Percentiles rank a stretch among this genome's conserved stretches.
phyloP scores from a whole-genome alignment of 2,797 vertebrate genomes.

The Thunnus albacares region DNA sequence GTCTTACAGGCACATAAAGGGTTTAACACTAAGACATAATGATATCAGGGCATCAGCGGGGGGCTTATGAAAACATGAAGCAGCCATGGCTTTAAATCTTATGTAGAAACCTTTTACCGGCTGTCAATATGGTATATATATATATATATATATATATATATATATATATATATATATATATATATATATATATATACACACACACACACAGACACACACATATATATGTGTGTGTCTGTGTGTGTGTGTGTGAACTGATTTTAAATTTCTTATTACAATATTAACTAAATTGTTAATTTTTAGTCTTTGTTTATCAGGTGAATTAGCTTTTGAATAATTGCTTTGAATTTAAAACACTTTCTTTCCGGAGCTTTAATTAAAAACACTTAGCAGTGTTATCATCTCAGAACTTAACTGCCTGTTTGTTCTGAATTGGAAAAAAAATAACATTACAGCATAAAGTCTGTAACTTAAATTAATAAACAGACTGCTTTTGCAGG shows the following conservation, averaged over 20 bases:
- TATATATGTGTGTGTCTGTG: too few species aligned
- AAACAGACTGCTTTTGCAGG: conserved; percentile 1
- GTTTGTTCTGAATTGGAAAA: conserved; percentile 12
- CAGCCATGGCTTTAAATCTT: conserved; percentile 69
- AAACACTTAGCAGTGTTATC: background rate
- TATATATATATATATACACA: background rate
- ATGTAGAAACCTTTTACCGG: conserved; percentile 43
- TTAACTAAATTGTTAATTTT: background rate
- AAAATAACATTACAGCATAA: background rate
- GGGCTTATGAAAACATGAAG: conserved; percentile 76
- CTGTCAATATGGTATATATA: conserved; percentile 21
- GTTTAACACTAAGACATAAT: conserved; percentile 85
- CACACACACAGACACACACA: too few species aligned
- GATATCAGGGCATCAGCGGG: conserved; percentile 83
- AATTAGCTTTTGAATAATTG: background rate
- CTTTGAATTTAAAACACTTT: conserved; percentile 3
- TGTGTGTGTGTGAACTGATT: background rate
- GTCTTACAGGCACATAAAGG: conserved; percentile 87
- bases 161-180: too few species aligned
- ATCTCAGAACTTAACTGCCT: background rate
- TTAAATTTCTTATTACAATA: conserved; percentile 13
- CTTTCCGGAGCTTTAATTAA: conserved; percentile 7
- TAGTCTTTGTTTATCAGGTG: background rate
- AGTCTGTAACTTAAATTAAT: background rate
- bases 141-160: too few species aligned